A percentile compares a stretch with the other conserved stretches of the same genome.
Conservation (phyloP, 2,113 vertebrate species). For the Ibidorhyncha struthersii region DNA sequence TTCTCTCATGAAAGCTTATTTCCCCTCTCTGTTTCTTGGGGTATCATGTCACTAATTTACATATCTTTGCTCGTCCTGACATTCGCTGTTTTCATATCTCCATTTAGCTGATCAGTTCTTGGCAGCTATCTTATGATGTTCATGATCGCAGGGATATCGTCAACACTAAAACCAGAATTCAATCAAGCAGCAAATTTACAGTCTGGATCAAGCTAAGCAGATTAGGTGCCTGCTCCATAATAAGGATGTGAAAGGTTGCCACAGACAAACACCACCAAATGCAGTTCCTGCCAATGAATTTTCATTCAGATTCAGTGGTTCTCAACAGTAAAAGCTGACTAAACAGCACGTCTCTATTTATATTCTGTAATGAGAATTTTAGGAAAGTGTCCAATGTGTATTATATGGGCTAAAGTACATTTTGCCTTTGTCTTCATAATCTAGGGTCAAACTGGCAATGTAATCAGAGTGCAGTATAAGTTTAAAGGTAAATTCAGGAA, state of each 20-base stretch:
- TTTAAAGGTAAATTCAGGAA: neutral
- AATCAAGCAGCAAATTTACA: slow-evolving; percentile 27
- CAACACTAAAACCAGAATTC: slow-evolving; percentile 21
- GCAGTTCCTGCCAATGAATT: neutral
- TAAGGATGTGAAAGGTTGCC: neutral
- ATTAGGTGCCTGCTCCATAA: neutral
- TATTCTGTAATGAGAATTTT: neutral
- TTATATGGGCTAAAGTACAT: neutral
- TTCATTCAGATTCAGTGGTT: neutral
- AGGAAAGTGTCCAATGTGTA: neutral
- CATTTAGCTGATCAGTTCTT: neutral
- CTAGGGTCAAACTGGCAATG: neutral
- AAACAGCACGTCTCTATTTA: neutral
- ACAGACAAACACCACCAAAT: neutral
- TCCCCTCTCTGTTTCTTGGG: neutral
- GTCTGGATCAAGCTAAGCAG: slow-evolving; percentile 17
- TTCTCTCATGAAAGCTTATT: neutral
- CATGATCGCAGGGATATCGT: neutral
- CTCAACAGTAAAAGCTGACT: neutral
- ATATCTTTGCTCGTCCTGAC: neutral
- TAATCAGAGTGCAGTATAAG: neutral
- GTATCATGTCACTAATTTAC: neutral
- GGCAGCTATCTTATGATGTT: neutral
- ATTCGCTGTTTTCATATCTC: neutral
- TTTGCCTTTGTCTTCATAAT: neutral